Conservation (phyloP, 2,888 invertebrate species). For the Sarcophaga carnaria region DNA sequence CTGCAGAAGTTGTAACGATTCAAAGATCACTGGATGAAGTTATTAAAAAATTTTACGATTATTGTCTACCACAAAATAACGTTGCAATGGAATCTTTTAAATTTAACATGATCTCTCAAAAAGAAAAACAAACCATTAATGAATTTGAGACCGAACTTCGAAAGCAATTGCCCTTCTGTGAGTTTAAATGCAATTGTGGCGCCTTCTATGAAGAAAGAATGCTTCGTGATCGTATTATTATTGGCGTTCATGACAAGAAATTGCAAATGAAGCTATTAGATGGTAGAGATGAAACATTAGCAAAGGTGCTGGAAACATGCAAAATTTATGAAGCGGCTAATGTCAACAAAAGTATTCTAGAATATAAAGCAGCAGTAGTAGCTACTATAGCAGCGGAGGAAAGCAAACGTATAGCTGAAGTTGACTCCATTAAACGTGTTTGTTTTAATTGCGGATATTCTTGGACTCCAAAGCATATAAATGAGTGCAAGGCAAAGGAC, state of each 20-base stretch:
- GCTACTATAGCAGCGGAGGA: too few species aligned
- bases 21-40: constrained; percentile 23
- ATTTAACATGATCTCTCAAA: not conserved
- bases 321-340: too few species aligned
- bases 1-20: not conserved
- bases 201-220: constrained; percentile 3
- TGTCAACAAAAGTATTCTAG: too few species aligned
- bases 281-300: too few species aligned
- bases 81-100: constrained; percentile 21
- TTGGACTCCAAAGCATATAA: too few species aligned
- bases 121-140: constrained; percentile 4
- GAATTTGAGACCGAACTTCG: constrained; percentile 20
- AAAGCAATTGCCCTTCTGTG: constrained; percentile 17
- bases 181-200: constrained; percentile 8
- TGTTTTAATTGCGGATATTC: too few species aligned
- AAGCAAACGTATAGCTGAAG: too few species aligned
- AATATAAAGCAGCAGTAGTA: too few species aligned
- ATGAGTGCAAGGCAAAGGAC: constrained; percentile 1
- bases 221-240: constrained; percentile 7
- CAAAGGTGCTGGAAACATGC: too few species aligned
- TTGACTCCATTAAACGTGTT: too few species aligned
- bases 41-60: not conserved
- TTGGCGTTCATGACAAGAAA: not conserved
- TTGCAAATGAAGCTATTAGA: too few species aligned
- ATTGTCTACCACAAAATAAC: constrained; percentile 6